Percentiles rank a stretch among this genome's conserved stretches.
These are phyloP conservation scores for Lepilemur septentrionalis DNA, from an alignment of 2,797 vertebrate genomes.

Conservation along the genomic window DNA sequence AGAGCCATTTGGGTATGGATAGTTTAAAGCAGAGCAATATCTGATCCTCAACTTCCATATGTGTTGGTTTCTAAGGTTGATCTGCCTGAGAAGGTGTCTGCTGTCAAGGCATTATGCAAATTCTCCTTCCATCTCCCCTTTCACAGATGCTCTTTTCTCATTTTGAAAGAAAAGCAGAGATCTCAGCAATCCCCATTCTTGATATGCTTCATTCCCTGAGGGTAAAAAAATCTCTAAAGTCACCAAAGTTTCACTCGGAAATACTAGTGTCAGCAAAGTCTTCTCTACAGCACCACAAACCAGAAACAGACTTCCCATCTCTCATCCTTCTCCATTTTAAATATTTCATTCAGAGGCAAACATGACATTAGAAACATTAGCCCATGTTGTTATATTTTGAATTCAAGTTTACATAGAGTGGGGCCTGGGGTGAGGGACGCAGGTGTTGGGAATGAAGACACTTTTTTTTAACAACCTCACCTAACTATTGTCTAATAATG, in stretches of 20 bases:
- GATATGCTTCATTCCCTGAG: neutral
- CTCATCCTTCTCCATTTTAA: neutral
- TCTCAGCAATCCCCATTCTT: neutral
- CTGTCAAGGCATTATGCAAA: neutral
- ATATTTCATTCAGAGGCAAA: neutral
- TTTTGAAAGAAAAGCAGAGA: neutral
- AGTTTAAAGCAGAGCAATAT: slow-evolving; percentile 6
- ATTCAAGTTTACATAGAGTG: neutral
- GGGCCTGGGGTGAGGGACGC: neutral
- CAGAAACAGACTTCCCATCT: neutral
- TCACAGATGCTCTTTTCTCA: neutral
- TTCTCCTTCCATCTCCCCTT: neutral
- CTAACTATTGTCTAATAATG: neutral
- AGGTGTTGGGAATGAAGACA: neutral
- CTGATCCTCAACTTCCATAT: neutral
- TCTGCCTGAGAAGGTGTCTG: neutral
- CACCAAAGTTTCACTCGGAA: neutral
- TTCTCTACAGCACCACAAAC: neutral
- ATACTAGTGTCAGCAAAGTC: neutral
- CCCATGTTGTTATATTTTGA: neutral
- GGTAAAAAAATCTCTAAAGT: neutral
- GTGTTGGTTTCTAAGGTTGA: neutral
- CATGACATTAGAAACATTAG: neutral
- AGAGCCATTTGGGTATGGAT: neutral
- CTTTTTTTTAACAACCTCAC: neutral